phyloP scores from a whole-genome alignment of 2,113 vertebrate species.

The Cebus imitator region DNA sequence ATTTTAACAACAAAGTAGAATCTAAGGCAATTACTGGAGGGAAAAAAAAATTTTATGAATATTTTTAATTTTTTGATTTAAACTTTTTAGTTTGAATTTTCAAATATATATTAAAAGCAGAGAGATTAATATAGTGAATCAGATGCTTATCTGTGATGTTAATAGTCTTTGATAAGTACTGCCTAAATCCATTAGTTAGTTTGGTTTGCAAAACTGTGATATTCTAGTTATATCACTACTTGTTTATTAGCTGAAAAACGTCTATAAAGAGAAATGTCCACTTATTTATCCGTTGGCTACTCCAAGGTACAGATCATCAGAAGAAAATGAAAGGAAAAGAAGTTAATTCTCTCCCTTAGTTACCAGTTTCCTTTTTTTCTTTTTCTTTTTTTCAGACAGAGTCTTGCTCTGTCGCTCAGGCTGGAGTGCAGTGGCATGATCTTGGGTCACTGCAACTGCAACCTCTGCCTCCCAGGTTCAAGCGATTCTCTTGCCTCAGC shows the following conservation, averaged over 20 bases:
- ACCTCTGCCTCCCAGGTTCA: background rate
- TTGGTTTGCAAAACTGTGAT: background rate
- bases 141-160: background rate
- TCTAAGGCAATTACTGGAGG: background rate
- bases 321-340: background rate
- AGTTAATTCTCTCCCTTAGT: background rate
- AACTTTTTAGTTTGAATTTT: conserved; percentile 22
- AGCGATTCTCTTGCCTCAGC: background rate
- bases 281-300: background rate
- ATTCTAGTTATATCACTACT: background rate
- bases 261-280: background rate
- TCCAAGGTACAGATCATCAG: background rate
- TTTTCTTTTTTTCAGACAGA: too few relatives aligned
- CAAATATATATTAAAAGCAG: background rate
- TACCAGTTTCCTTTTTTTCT: background rate
- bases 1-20: background rate
- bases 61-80: background rate
- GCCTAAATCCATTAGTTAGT: background rate
- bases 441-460: background rate
- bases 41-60: background rate
- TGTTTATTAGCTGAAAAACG: background rate
- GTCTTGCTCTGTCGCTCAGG: too few relatives aligned
- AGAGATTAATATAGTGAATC: background rate
- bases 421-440: background rate
- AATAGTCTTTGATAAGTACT: background rate